phyloP scores from a whole-genome alignment of 2,888 invertebrate genomes.

The Mythimna impura region DNA sequence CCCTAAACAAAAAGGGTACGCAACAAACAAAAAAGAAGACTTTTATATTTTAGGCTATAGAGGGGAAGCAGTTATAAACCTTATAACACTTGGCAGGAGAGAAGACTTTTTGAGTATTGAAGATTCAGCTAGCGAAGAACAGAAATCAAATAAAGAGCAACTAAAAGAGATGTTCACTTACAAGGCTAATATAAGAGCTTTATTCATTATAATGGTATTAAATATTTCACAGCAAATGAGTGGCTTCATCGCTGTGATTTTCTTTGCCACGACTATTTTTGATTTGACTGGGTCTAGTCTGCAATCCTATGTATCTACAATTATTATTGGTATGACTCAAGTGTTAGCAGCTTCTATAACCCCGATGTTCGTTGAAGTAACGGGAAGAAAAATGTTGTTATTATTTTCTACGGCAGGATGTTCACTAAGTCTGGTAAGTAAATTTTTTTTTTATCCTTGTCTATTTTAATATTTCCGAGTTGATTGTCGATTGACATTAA shows the following conservation, averaged over 20 bases:
- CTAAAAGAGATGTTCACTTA: constrained; percentile 68
- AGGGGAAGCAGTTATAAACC: constrained; percentile 18
- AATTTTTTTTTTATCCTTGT: background rate
- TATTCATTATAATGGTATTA: constrained; percentile 67
- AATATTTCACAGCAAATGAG: constrained; percentile 70
- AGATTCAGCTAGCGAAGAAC: background rate
- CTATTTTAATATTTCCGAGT: background rate
- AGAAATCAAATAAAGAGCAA: background rate
- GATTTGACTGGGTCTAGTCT: constrained; percentile 68
- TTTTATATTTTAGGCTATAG: constrained; percentile 15
- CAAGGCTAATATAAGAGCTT: constrained; percentile 69
- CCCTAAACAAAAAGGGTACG: background rate
- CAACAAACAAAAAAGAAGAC: background rate
- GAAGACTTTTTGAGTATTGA: constrained; percentile 8
- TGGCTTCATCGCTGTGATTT: constrained; percentile 67
- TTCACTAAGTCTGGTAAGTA: constrained; percentile 71
- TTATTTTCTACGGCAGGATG: constrained; percentile 68
- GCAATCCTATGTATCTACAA: constrained; percentile 68
- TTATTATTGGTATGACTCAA: constrained; percentile 71
- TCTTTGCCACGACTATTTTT: constrained; percentile 72
- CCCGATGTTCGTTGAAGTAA: constrained; percentile 70
- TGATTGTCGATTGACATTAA: background rate
- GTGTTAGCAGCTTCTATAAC: constrained; percentile 65
- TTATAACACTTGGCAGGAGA: constrained; percentile 25
- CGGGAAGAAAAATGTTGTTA: constrained; percentile 69